These are phyloP conservation scores for Cephus nigrinus DNA, from an alignment of 2,888 invertebrate genomes.

Conservation along the genomic window DNA sequence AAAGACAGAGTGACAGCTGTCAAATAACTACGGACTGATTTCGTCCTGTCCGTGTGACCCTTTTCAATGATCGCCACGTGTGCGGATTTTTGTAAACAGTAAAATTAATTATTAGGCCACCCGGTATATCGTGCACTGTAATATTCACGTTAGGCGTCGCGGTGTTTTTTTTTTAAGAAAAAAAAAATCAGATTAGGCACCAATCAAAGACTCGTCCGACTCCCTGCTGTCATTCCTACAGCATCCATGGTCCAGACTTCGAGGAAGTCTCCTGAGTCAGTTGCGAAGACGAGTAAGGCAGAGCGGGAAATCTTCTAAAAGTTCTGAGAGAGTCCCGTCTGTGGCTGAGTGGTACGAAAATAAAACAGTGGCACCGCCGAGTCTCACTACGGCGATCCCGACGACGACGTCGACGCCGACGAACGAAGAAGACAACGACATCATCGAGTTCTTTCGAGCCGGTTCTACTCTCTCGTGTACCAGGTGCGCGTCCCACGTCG, in stretches of 20 bases:
- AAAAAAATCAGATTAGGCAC: neutral
- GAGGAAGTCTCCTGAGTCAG: neutral
- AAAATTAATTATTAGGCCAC: neutral
- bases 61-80: neutral
- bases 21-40: neutral
- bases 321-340: neutral
- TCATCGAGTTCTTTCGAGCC: neutral
- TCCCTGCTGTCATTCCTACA: neutral
- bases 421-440: neutral
- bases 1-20: neutral
- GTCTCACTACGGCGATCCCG: neutral
- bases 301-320: neutral
- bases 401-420: too few species aligned
- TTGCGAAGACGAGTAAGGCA: neutral
- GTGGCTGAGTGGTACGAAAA: neutral
- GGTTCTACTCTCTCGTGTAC: neutral
- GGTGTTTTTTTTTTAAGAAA: too few species aligned
- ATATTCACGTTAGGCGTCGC: neutral
- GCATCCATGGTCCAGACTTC: neutral
- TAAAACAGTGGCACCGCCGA: neutral
- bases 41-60: neutral
- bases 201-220: neutral
- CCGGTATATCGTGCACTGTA: neutral
- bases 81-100: too few species aligned
- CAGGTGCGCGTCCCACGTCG: neutral